Evolutionary conservation across 1,140 invertebrate species (phyloP).

Genomic region (Drosophila arawakana): DNA sequence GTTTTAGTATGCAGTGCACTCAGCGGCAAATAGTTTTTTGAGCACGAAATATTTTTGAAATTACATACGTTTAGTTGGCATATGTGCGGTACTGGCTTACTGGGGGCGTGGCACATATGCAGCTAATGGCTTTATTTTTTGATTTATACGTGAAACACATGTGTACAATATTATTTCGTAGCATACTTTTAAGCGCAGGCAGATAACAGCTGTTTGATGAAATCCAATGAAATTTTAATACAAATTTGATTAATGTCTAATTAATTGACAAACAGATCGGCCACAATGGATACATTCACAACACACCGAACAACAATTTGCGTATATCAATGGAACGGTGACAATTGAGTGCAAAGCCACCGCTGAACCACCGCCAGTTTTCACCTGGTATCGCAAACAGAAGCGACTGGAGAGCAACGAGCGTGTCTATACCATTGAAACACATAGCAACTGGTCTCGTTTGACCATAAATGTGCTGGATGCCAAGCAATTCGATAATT

Average conservation of each 20-base stretch:
- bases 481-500: constrained; percentile 85
- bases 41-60: constrained; percentile 63
- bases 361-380: constrained; percentile 86
- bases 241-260: neutral
- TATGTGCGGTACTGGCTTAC: constrained; percentile 11
- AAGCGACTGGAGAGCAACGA: constrained; percentile 77
- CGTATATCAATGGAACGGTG: constrained; percentile 85
- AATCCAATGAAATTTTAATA: neutral
- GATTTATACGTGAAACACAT: constrained; percentile 68
- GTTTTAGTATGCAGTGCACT: constrained; percentile 65
- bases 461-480: constrained; percentile 85
- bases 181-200: constrained; percentile 29
- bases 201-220: constrained; percentile 1
- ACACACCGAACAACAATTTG: constrained; percentile 77
- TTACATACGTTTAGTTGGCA: constrained; percentile 54
- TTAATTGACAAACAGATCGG: constrained; percentile 80
- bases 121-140: constrained; percentile 68
- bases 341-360: constrained; percentile 86
- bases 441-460: constrained; percentile 78
- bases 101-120: constrained; percentile 52
- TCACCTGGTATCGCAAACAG: constrained; percentile 85
- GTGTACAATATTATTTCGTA: constrained; percentile 53
- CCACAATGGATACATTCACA: constrained; percentile 81
- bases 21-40: constrained; percentile 75
- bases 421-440: constrained; percentile 71